Conservation (phyloP, 1,140 invertebrate genomes). For the Tetramorium simillimum region DNA sequence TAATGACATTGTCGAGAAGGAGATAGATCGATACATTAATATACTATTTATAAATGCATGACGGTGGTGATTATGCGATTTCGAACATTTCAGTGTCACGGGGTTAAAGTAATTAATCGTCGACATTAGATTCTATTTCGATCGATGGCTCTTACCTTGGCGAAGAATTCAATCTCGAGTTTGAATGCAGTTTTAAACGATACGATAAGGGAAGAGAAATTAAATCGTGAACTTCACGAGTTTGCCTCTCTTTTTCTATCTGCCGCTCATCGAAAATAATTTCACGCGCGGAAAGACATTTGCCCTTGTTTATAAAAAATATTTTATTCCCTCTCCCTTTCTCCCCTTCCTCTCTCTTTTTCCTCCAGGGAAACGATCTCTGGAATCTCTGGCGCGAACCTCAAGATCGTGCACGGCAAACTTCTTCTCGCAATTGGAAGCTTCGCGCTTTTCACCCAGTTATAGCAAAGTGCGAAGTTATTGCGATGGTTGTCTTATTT, state of each 20-base stretch:
- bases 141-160: not conserved
- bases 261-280: not conserved
- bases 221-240: constrained; percentile 29
- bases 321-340: not conserved
- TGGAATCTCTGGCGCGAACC: constrained; percentile 20
- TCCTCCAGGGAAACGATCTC: not conserved
- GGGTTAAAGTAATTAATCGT: constrained; percentile 1
- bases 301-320: constrained; percentile 21
- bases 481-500: not conserved
- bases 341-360: not conserved
- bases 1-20: not conserved
- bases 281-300: constrained; percentile 11
- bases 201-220: constrained; percentile 10
- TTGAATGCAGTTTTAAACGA: constrained; percentile 46
- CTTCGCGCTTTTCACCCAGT: constrained; percentile 3
- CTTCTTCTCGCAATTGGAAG: constrained; percentile 21
- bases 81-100: not conserved
- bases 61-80: not conserved
- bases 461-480: constrained; percentile 39
- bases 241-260: not conserved
- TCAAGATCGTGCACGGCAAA: constrained; percentile 35
- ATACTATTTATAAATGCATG: constrained; percentile 24
- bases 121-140: constrained; percentile 13
- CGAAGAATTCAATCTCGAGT: constrained; percentile 48
- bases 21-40: not conserved